Evolutionary conservation across 1,140 invertebrate genomes (phyloP).

Genomic region (Epicauta chinensis): DNA sequence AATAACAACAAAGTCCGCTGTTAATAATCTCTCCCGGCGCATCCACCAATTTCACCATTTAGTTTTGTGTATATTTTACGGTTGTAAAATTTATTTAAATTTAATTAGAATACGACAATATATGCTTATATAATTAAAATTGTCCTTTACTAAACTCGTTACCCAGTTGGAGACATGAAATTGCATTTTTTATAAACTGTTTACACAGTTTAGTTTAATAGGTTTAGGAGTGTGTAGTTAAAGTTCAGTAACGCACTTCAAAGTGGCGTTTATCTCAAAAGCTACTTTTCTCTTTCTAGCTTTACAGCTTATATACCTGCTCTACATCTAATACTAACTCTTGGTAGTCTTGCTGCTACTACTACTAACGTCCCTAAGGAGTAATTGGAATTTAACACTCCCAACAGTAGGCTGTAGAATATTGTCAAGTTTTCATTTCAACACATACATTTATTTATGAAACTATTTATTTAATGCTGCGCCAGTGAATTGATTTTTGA

Average conservation of each 20-base stretch:
- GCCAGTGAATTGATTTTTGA: too few relatives aligned
- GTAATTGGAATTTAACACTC: slow-evolving; percentile 28
- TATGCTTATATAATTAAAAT: slow-evolving; percentile 1
- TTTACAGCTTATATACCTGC: not conserved
- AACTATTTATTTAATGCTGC: too few relatives aligned
- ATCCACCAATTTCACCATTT: too few relatives aligned
- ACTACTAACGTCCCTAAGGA: slow-evolving; percentile 18
- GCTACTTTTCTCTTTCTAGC: not conserved
- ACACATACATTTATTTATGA: too few relatives aligned
- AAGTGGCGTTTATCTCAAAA: slow-evolving; percentile 24
- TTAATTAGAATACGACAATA: too few relatives aligned
- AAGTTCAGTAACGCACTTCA: slow-evolving; percentile 23
- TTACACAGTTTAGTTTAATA: slow-evolving; percentile 11
- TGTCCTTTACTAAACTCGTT: not conserved
- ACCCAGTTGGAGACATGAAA: slow-evolving; percentile 5
- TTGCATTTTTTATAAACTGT: slow-evolving; percentile 8
- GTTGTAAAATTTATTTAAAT: too few relatives aligned
- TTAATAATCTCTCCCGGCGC: too few relatives aligned
- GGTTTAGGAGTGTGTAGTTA: slow-evolving; percentile 20
- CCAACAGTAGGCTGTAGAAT: slow-evolving; percentile 1
- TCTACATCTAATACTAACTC: not conserved
- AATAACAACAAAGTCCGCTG: too few relatives aligned
- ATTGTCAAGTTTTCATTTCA: too few relatives aligned
- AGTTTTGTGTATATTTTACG: too few relatives aligned
- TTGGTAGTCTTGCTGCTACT: slow-evolving; percentile 16